These are phyloP conservation scores for Mobula hypostoma DNA, from an alignment of 2,113 vertebrate species.

Conservation along the genomic window DNA sequence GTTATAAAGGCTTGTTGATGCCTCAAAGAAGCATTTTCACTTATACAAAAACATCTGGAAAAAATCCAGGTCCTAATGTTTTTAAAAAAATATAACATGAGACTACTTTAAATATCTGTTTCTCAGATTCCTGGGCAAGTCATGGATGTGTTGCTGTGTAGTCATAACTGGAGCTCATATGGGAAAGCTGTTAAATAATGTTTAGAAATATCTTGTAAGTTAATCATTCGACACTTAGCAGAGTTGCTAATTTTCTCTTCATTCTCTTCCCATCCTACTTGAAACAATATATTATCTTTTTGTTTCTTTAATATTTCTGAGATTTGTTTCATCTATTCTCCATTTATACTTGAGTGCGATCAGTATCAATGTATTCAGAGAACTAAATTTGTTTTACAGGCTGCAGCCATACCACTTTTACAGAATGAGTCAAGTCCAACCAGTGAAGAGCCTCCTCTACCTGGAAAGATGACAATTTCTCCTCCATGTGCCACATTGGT, in stretches of 20 bases:
- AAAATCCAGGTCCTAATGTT: not conserved
- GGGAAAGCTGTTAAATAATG: not conserved
- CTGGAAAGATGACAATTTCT: constrained; percentile 66
- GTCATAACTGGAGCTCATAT: not conserved
- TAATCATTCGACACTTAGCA: constrained; percentile 45
- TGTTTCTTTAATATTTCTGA: constrained; percentile 37
- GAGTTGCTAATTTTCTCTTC: not conserved
- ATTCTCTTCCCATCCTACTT: constrained; percentile 43
- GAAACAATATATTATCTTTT: constrained; percentile 16
- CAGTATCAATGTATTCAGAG: constrained; percentile 99
- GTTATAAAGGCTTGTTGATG: not conserved
- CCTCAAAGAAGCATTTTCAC: not conserved
- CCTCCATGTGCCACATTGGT: constrained; percentile 75
- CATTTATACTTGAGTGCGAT: constrained; percentile 74
- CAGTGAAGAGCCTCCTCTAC: constrained; percentile 68
- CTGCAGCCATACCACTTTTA: constrained; percentile 83
- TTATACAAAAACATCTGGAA: not conserved
- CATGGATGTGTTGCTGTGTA: not conserved
- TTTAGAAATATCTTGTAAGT: constrained; percentile 39
- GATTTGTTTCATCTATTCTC: constrained; percentile 19
- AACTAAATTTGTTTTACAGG: constrained; percentile 99
- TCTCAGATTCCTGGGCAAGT: not conserved
- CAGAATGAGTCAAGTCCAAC: constrained; percentile 81
- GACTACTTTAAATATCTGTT: not conserved
- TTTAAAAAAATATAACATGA: not conserved